Evolutionary conservation across 1,140 invertebrate species (phyloP).

Genomic region (Psix sp.): DNA sequence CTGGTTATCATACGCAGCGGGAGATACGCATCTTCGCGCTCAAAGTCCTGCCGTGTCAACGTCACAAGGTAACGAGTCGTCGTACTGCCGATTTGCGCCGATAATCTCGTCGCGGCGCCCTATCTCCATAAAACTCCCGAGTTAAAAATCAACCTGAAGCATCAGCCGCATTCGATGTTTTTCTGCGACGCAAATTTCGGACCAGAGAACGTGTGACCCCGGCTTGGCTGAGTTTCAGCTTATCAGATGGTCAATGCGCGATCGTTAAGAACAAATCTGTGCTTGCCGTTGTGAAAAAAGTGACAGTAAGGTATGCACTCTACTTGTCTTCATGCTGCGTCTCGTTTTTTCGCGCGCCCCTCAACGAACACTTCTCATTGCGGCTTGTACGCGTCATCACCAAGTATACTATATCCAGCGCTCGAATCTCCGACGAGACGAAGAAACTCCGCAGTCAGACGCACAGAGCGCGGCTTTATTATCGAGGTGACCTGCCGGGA

Average conservation of each 20-base stretch:
- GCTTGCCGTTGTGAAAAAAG: conserved; percentile 47
- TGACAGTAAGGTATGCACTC: conserved; percentile 57
- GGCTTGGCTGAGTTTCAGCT: conserved; percentile 2
- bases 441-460: conserved; percentile 52
- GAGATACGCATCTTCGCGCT: conserved; percentile 51
- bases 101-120: conserved; percentile 64
- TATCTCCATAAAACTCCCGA: conserved; percentile 36
- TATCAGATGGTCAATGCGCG: conserved; percentile 33
- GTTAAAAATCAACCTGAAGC: background rate
- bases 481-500: conserved; percentile 51
- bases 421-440: conserved; percentile 56
- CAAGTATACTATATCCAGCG: conserved; percentile 71
- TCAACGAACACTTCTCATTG: conserved; percentile 66
- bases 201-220: background rate
- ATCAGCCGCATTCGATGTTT: background rate
- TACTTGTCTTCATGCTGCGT: conserved; percentile 55
- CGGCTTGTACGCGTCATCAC: conserved; percentile 71
- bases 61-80: conserved; percentile 47
- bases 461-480: conserved; percentile 51
- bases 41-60: conserved; percentile 37
- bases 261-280: conserved; percentile 31
- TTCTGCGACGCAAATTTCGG: background rate
- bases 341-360: conserved; percentile 52
- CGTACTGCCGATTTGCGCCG: conserved; percentile 35
- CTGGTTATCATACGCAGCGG: conserved; percentile 57